These are phyloP conservation scores for Propsilocerus akamusi DNA, from an alignment of 1,140 invertebrate species.

Conservation along the genomic window DNA sequence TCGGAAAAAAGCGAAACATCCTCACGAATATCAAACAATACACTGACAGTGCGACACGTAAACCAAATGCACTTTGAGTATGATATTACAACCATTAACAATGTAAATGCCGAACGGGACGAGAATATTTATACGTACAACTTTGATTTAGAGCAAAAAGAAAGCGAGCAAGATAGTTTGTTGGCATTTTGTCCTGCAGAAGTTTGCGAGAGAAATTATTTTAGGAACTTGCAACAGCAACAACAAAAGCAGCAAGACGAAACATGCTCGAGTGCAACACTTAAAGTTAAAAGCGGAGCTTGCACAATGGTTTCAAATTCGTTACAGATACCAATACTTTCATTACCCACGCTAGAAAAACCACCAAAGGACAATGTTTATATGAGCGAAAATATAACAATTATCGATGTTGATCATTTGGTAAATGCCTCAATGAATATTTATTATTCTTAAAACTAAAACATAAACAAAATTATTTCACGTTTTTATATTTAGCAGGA, in stretches of 20 bases:
- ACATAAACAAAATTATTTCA: not conserved
- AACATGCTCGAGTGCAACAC: slow-evolving; percentile 6
- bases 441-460: not conserved
- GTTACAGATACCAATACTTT: not conserved
- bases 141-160: not conserved
- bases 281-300: slow-evolving; percentile 6
- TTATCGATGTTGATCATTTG: slow-evolving; percentile 33
- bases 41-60: not conserved
- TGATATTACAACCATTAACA: not conserved
- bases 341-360: not conserved
- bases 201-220: slow-evolving; percentile 22
- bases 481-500: slow-evolving; percentile 12
- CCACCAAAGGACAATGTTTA: slow-evolving; percentile 15
- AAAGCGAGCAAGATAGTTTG: slow-evolving; percentile 17
- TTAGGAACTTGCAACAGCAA: slow-evolving; percentile 10
- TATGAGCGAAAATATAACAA: slow-evolving; percentile 28
- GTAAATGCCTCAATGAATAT: slow-evolving; percentile 11
- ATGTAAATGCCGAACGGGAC: not conserved
- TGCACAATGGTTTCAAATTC: not conserved
- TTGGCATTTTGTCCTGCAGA: slow-evolving; percentile 20
- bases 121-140: not conserved
- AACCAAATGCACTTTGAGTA: not conserved
- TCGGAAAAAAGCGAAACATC: not conserved
- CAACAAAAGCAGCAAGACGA: not conserved
- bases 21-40: not conserved